Base-by-base conservation (phyloP, 2,797 vertebrate species). In the Dendrocincla tyrannina region DNA sequence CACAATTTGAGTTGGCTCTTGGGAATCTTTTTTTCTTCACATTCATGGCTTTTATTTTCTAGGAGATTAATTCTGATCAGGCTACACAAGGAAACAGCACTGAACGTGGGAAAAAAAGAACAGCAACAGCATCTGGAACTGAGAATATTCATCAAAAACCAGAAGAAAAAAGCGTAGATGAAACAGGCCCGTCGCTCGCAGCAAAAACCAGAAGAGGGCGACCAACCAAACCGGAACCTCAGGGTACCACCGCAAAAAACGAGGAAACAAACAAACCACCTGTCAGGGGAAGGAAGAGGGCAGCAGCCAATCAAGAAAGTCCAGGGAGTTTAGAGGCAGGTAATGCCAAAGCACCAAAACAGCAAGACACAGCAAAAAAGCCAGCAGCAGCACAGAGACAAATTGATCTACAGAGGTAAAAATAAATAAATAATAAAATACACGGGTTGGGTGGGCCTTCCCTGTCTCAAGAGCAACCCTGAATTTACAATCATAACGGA, bases 351-450 rank as follows among this genome's bases (percentile, higher is more conserved):
- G 98, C 98, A 98, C 99, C 99, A 97, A 99, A 99, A 98, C 99
- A 99, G 96, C 98, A 99, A 95, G 98, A 98, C 58, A 83, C 96
- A 93, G 98, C 98, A 96, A 98, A 98, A 98, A 99, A 99, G 91
- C 98, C 99, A 90, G 98, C 98, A 88, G 98, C 98, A 93, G 97
- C 99, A 97, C 99, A 99, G 98, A 98, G 99, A 97, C 99, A 99
- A 94, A 99, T 99, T n/a, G 99, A 99, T 97, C 97, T 99, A 82
- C 99, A 99, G 97, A 99, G 99, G 99, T 99, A 98, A 97, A 50
- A 44, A 85, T 6, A 30, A 56, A 59, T 9, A 58, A 50, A 37
- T 44, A 55, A 42, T 39, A 2, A 35, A 62, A 17, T 47, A 11
- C 0, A 4, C 41, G 67, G 53, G 7, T 44, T 52, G 24, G 44